A percentile compares a stretch with the other conserved stretches of the same genome.
Evolutionary conservation across 2,113 vertebrate species (phyloP).

Genomic region (Misgurnus anguillicaudatus): DNA sequence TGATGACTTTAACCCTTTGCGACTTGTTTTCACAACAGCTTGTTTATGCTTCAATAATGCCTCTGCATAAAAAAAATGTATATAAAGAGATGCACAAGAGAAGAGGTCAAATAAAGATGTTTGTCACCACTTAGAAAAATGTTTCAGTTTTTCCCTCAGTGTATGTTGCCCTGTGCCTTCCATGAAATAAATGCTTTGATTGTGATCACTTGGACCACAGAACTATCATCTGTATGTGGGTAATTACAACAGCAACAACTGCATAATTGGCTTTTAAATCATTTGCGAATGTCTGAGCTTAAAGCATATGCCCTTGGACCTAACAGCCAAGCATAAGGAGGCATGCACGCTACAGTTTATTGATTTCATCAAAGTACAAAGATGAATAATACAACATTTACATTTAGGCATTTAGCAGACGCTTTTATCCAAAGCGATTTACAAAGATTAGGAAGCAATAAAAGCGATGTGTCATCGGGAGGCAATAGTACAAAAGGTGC

Average conservation of each 20-base stretch:
- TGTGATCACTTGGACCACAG: slow-evolving; percentile 48
- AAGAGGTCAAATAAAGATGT: slow-evolving; percentile 7
- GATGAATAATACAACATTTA: no score
- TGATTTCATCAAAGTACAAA: no score
- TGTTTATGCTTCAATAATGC: no score
- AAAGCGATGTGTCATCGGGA: no score
- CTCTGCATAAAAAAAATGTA: neutral
- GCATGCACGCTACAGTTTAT: neutral
- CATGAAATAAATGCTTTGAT: slow-evolving; percentile 31
- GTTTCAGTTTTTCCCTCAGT: neutral
- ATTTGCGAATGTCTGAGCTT: slow-evolving; percentile 45
- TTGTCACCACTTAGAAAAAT: neutral
- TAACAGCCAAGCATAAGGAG: slow-evolving; percentile 36
- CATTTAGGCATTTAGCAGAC: no score
- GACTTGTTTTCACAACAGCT: no score
- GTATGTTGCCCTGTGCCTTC: neutral
- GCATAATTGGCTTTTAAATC: slow-evolving; percentile 54
- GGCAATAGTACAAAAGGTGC: no score
- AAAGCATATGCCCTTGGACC: slow-evolving; percentile 33
- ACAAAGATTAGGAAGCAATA: no score
- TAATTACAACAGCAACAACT: slow-evolving; percentile 49
- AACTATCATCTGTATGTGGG: slow-evolving; percentile 43
- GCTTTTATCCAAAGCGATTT: no score
- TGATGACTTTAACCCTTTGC: no score
- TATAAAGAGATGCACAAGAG: neutral